Evolutionary conservation across 2,113 vertebrate genomes (phyloP).

Genomic region (Canis aureus): DNA sequence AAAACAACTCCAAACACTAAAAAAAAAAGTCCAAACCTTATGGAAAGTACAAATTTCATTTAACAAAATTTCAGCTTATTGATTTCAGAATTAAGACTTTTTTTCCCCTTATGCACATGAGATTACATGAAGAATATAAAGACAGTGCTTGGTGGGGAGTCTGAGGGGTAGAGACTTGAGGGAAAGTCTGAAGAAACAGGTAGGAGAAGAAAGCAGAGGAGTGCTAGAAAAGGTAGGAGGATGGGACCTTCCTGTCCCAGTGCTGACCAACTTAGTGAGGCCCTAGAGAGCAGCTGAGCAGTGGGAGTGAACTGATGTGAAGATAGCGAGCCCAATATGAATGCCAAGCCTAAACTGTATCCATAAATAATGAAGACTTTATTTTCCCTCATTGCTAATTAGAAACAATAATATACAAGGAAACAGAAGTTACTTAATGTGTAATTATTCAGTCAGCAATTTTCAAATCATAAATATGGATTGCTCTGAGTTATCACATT

Average conservation of each 20-base stretch:
- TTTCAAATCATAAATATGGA: constrained; percentile 83
- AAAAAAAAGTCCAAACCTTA: not conserved
- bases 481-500: constrained; percentile 76
- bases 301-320: not conserved
- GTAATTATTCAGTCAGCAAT: constrained; percentile 83
- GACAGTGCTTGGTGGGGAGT: not conserved
- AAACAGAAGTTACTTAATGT: constrained; percentile 83
- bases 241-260: no score
- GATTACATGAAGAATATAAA: not conserved
- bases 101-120: not conserved
- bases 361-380: constrained; percentile 83
- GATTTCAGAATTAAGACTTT: not conserved
- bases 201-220: not conserved
- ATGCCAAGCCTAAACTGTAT: constrained; percentile 61
- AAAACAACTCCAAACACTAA: not conserved
- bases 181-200: not conserved
- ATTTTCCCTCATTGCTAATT: constrained; percentile 82
- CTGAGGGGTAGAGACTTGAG: not conserved
- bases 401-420: constrained; percentile 81
- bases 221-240: no score
- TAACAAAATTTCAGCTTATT: not conserved
- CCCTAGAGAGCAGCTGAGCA: not conserved
- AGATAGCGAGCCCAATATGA: not conserved
- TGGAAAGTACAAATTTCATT: not conserved
- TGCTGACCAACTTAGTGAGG: no score